Evolutionary conservation across 2,888 invertebrate genomes (phyloP), one percentile per base, ranked within the genome.

Genomic region (Cheilosia vulpina): DNA sequence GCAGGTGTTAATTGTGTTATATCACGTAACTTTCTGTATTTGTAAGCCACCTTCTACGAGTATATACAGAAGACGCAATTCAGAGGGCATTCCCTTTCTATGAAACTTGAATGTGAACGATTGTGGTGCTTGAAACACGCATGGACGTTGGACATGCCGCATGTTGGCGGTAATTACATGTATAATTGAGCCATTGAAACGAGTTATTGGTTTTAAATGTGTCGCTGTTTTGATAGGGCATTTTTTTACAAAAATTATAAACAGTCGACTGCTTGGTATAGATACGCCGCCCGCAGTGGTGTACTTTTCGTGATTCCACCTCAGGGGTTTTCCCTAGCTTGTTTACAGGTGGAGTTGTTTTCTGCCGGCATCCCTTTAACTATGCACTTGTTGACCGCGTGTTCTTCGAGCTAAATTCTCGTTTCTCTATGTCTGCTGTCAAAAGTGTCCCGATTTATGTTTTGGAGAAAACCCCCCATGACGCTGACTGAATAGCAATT

Each of bases 1-100:
- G 17, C 62, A 45, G 62, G 43, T 62, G 62, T 62, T 45, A 43
- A 62, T 62, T 24, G 45, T n/a, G n/a, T 45, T 45, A 45, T 4
- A 27, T 27, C 62, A 62, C 62, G 62, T 45, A 62, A n/a, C 62
- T 58, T 58, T n/a, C 15, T 45, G 17, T n/a, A 2, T 43, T 6
- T 45, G 24, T 17, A 21, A 43, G 21, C 21, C 19, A 21, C 15
- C 15, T 21, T n/a, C n/a, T 45, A 7, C 2, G 21, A 21, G 21
- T 2, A 21, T 27, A 7, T 27, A n/a, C 6, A 13, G 27, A 60
- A 60, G 60, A 41, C 21, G 19, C 21, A 19, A 24, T 41, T 24
- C 11, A 21, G 15, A 27, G 62, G 27, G 17, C 43, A 45, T 62
- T 24, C 11, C 7, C 41, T 43, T 60, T 11, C n/a, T 2, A 7